phyloP scores from a whole-genome alignment of 2,113 vertebrate species.

The Platichthys stellatus region DNA sequence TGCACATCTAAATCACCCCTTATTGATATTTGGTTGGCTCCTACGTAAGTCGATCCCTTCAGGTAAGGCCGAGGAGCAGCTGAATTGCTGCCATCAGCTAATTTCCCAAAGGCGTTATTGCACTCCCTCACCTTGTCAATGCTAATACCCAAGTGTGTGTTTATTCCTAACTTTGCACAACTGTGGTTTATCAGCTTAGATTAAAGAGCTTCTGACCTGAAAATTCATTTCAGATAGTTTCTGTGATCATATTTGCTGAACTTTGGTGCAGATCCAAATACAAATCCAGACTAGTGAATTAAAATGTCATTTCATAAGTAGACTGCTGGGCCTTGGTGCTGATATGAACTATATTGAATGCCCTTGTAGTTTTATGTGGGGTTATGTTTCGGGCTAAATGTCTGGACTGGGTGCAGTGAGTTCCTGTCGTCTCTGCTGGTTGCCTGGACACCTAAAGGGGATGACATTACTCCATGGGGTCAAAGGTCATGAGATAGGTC shows the following conservation, averaged over 20 bases:
- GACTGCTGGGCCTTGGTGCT: too few species aligned
- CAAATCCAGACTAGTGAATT: not conserved
- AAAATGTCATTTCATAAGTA: not conserved
- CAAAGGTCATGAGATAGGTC: not conserved
- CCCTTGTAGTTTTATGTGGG: not conserved
- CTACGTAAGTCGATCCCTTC: constrained; percentile 61
- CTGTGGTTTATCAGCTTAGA: constrained; percentile 25
- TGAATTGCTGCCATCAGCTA: constrained; percentile 65
- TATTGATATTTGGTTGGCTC: constrained; percentile 74
- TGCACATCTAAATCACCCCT: constrained; percentile 60
- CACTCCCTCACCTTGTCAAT: constrained; percentile 37
- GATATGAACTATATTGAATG: not conserved
- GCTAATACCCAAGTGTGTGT: constrained; percentile 28
- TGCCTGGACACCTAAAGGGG: constrained; percentile 27
- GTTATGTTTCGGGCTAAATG: not conserved
- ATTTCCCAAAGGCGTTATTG: constrained; percentile 66
- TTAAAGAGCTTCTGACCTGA: constrained; percentile 52
- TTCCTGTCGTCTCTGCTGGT: not conserved
- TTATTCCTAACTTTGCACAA: constrained; percentile 29
- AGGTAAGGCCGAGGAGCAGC: constrained; percentile 59
- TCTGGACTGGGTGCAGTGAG: not conserved
- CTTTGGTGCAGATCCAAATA: too few species aligned
- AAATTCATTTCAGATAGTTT: constrained; percentile 22
- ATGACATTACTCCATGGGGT: constrained; percentile 9
- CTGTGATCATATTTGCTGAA: not conserved